These are phyloP conservation scores for Typhlomys cinereus DNA, from an alignment of 2,113 vertebrate genomes.

Conservation along the genomic window DNA sequence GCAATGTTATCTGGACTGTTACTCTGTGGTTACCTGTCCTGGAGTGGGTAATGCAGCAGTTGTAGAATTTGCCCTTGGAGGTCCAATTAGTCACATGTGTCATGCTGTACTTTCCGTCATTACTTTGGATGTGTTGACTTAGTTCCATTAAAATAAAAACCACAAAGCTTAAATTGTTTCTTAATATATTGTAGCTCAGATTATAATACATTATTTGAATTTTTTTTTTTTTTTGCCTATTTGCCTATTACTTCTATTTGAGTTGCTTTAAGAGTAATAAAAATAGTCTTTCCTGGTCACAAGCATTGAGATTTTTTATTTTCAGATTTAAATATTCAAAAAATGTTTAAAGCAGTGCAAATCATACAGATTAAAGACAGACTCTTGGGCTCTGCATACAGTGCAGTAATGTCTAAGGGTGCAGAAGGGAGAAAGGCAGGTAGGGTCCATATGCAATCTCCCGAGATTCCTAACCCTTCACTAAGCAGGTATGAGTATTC, in stretches of 20 bases:
- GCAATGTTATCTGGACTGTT: background rate
- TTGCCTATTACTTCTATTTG: constrained; percentile 15
- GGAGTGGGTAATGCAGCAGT: background rate
- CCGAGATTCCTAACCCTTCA: background rate
- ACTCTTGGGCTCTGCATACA: background rate
- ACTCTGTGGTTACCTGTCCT: background rate
- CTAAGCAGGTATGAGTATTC: background rate
- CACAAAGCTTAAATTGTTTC: constrained; percentile 9
- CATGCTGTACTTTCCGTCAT: constrained; percentile 25
- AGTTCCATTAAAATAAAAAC: background rate
- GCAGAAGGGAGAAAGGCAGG: background rate
- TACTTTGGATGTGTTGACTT: background rate
- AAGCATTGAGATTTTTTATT: background rate
- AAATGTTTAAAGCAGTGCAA: background rate
- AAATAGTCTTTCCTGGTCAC: background rate
- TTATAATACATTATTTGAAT: too few species aligned
- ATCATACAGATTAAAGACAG: background rate
- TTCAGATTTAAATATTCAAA: background rate
- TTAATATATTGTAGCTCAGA: background rate
- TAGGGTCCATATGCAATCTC: background rate
- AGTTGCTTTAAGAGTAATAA: background rate
- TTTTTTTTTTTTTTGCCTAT: too few species aligned
- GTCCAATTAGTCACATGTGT: background rate
- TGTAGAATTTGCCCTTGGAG: background rate
- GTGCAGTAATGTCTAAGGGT: background rate